Percentiles rank a stretch among this genome's conserved stretches.
These are phyloP conservation scores for Temnothorax rugatulus DNA, from an alignment of 2,888 invertebrate genomes.

Conservation along the genomic window DNA sequence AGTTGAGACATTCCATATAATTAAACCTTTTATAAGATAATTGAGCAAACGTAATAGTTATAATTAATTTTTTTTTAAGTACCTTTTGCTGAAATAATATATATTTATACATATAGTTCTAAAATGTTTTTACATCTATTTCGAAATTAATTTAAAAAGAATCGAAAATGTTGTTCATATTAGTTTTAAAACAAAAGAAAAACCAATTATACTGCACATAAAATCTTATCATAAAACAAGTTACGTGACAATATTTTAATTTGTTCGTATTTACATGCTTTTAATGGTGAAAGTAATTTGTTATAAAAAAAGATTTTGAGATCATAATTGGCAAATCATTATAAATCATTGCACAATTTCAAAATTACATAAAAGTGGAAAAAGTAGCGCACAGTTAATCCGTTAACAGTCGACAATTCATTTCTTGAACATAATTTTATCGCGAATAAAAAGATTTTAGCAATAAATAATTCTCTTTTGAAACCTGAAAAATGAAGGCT, in stretches of 20 bases:
- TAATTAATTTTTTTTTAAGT: conserved; percentile 13
- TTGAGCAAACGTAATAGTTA: not conserved
- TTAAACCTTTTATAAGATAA: not conserved
- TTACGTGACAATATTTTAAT: not conserved
- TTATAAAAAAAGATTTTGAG: not conserved
- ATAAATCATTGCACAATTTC: not conserved
- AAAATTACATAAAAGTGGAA: not conserved
- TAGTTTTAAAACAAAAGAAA: not conserved
- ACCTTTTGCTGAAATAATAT: not conserved
- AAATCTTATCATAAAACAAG: not conserved
- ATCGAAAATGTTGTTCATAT: not conserved
- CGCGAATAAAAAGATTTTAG: not conserved
- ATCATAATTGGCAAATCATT: not conserved
- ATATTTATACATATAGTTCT: not conserved
- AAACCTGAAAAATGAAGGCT: not conserved
- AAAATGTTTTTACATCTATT: not conserved
- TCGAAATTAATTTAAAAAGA: conserved; percentile 11
- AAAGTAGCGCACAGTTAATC: not conserved
- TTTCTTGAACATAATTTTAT: not conserved
- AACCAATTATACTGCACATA: not conserved
- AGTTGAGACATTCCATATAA: not conserved
- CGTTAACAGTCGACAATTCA: not conserved
- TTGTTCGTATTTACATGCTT: not conserved
- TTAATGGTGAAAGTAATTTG: not conserved
- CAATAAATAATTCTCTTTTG: not conserved